Percentiles rank a stretch among this genome's conserved stretches.
These are phyloP conservation scores for Crenichthys baileyi DNA, from an alignment of 2,797 vertebrate species.

Conservation along the genomic window DNA sequence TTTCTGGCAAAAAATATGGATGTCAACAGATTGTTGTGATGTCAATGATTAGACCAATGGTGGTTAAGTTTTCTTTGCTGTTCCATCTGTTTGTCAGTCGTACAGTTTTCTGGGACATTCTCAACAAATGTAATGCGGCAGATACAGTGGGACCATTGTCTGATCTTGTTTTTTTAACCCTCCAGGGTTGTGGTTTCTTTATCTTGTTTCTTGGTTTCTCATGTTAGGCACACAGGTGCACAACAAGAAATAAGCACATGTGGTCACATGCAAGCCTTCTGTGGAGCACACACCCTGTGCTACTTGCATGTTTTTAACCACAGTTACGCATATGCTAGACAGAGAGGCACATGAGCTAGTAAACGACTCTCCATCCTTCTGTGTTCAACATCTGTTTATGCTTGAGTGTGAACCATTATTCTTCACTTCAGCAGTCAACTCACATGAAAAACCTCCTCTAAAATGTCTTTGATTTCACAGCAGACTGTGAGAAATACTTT, in stretches of 20 bases:
- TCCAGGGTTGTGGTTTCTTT: conserved; percentile 18
- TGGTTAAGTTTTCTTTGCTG: neutral
- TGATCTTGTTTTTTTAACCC: conserved; percentile 24
- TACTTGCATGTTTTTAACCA: conserved; percentile 19
- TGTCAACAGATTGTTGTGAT: too few relatives aligned
- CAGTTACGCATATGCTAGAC: conserved; percentile 8
- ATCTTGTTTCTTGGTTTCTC: conserved; percentile 13
- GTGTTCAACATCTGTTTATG: conserved; percentile 13
- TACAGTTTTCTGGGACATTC: conserved; percentile 24
- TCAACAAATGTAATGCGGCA: conserved; percentile 21
- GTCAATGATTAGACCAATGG: neutral
- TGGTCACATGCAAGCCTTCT: neutral
- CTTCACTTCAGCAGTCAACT: neutral
- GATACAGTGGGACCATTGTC: neutral
- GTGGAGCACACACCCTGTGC: neutral
- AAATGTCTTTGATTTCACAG: conserved; percentile 9
- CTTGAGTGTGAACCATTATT: conserved; percentile 6
- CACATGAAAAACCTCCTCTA: conserved; percentile 3
- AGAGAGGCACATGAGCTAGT: conserved; percentile 1
- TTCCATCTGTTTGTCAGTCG: conserved; percentile 19
- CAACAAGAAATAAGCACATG: conserved; percentile 6
- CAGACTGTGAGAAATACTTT: conserved; percentile 10
- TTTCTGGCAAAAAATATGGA: neutral
- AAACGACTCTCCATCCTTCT: neutral
- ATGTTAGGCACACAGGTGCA: conserved; percentile 16